phyloP scores from a whole-genome alignment of 1,140 invertebrate genomes.

The Trichoplusia ni region DNA sequence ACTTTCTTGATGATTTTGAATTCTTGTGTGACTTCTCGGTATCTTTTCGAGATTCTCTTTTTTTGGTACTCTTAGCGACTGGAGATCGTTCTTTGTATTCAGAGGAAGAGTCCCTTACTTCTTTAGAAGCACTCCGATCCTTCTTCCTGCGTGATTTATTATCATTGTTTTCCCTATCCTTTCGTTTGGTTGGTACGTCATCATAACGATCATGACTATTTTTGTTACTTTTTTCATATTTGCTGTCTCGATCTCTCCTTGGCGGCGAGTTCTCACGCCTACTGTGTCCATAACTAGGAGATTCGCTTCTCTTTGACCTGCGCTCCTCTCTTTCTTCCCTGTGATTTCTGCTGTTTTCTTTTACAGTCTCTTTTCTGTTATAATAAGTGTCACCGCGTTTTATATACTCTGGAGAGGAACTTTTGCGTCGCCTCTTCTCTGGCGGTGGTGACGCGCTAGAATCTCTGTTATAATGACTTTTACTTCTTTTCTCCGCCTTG shows the following conservation, averaged over 20 bases:
- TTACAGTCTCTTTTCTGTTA: slow-evolving; percentile 23
- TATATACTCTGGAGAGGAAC: slow-evolving; percentile 51
- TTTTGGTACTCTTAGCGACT: slow-evolving; percentile 40
- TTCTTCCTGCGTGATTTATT: slow-evolving; percentile 48
- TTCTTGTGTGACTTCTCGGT: slow-evolving; percentile 58
- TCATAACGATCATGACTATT: slow-evolving; percentile 52
- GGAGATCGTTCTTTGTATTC: slow-evolving; percentile 52
- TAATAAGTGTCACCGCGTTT: slow-evolving; percentile 52
- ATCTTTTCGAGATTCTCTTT: slow-evolving; percentile 51
- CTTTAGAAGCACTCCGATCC: slow-evolving; percentile 50
- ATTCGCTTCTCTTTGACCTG: slow-evolving; percentile 51
- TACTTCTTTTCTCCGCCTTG: slow-evolving; percentile 51
- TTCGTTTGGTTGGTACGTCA: slow-evolving; percentile 38
- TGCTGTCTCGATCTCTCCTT: slow-evolving; percentile 46
- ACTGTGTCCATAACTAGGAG: slow-evolving; percentile 52
- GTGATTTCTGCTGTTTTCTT: slow-evolving; percentile 39
- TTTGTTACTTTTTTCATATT: slow-evolving; percentile 50
- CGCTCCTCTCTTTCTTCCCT: slow-evolving; percentile 40
- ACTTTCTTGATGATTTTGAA: slow-evolving; percentile 40
- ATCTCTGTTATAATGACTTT: slow-evolving; percentile 44
- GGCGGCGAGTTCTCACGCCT: slow-evolving; percentile 42
- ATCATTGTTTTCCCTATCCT: slow-evolving; percentile 41
- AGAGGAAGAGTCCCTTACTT: slow-evolving; percentile 50
- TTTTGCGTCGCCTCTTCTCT: slow-evolving; percentile 59
- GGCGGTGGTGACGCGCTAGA: slow-evolving; percentile 59